phyloP scores from a whole-genome alignment of 1,140 invertebrate species.

The Gyrodactylus bullatarudis region DNA sequence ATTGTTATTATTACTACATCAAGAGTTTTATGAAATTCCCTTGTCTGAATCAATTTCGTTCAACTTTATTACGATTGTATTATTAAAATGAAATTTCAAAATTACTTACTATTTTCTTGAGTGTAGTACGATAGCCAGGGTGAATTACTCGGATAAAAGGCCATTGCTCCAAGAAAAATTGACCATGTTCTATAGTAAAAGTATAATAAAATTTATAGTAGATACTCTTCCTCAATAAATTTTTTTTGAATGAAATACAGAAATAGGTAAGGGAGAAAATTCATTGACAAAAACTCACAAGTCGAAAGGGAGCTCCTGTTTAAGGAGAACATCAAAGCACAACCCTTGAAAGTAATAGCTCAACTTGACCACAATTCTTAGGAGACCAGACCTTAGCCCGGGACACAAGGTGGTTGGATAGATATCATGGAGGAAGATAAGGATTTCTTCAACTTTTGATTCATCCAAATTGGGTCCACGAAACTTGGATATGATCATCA shows the following conservation, averaged over 20 bases:
- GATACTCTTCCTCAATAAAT: background rate
- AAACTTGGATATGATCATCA: background rate
- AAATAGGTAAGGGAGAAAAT: background rate
- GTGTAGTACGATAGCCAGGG: background rate
- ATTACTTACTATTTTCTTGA: too few relatives aligned
- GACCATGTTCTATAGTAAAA: background rate
- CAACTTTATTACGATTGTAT: too few relatives aligned
- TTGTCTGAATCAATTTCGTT: too few relatives aligned
- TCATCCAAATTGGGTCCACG: background rate
- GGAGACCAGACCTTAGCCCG: background rate
- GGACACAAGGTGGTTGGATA: background rate
- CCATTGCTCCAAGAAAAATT: background rate
- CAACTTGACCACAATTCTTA: background rate
- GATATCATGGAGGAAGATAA: background rate
- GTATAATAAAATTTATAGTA: background rate
- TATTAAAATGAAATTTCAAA: too few relatives aligned
- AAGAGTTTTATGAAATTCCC: too few relatives aligned
- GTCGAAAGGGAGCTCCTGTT: background rate
- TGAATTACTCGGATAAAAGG: background rate
- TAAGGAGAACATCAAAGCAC: background rate
- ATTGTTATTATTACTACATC: too few relatives aligned
- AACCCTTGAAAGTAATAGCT: background rate
- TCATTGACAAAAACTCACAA: background rate
- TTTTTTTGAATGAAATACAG: background rate
- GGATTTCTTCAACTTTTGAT: background rate